phyloP scores from a whole-genome alignment of 2,888 invertebrate species.

The Meandrusa payeni region DNA sequence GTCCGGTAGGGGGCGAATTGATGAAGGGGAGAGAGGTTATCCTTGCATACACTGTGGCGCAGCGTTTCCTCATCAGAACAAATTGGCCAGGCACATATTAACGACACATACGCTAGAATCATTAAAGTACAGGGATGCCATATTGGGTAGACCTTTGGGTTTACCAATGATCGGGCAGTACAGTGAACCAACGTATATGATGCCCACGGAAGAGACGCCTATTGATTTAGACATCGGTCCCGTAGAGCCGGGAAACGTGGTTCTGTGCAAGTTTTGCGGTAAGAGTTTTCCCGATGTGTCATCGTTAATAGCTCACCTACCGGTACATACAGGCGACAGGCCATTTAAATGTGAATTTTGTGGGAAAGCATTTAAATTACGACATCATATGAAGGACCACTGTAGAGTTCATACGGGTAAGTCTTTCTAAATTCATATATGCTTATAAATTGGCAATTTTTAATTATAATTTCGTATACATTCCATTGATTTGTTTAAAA shows the following conservation, averaged over 20 bases:
- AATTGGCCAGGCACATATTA: slow-evolving; percentile 93
- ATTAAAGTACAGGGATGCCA: slow-evolving; percentile 90
- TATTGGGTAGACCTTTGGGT: slow-evolving; percentile 62
- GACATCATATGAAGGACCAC: slow-evolving; percentile 97
- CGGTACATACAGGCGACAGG: slow-evolving; percentile 93
- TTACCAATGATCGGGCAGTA: slow-evolving; percentile 70
- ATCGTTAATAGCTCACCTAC: slow-evolving; percentile 92
- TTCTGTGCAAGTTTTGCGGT: slow-evolving; percentile 95
- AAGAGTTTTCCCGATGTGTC: slow-evolving; percentile 95
- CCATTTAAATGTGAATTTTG: slow-evolving; percentile 97
- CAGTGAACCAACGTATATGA: slow-evolving; percentile 70
- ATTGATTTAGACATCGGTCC: slow-evolving; percentile 79
- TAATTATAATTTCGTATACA: too few relatives aligned
- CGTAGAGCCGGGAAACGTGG: slow-evolving; percentile 87
- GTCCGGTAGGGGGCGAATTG: slow-evolving; percentile 80
- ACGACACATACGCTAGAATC: slow-evolving; percentile 94
- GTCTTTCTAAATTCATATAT: slow-evolving; percentile 34
- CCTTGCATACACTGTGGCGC: slow-evolving; percentile 95
- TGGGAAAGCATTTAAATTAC: slow-evolving; percentile 94
- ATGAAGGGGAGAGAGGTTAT: slow-evolving; percentile 81
- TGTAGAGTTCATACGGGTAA: slow-evolving; percentile 94
- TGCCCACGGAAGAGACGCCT: slow-evolving; percentile 82
- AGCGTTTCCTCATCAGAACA: slow-evolving; percentile 94
- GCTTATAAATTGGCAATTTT: too few relatives aligned
- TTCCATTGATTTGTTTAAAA: slow-evolving; percentile 9